Percentiles rank a stretch among this genome's conserved stretches.
Evolutionary conservation across 2,888 invertebrate species (phyloP).

Genomic region (Hyposoter dolosus): DNA sequence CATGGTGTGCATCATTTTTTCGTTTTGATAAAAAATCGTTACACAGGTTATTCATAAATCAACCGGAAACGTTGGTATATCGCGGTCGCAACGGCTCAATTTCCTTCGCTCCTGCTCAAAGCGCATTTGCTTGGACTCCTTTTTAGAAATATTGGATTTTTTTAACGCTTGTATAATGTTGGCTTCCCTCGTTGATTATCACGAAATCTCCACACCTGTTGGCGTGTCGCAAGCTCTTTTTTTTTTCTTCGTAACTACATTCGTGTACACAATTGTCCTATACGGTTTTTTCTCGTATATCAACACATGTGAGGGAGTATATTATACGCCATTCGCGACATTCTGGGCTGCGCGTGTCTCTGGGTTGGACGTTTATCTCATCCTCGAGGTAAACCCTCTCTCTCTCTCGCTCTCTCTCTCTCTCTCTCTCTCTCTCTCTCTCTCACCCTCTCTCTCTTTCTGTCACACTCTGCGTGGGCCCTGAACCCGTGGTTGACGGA

Average conservation of each 20-base stretch:
- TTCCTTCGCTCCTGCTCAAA: not conserved
- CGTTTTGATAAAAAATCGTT: not conserved
- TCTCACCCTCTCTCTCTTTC: constrained; percentile 41
- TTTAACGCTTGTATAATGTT: constrained; percentile 1
- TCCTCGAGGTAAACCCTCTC: constrained; percentile 48
- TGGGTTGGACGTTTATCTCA: constrained; percentile 64
- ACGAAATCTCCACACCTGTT: constrained; percentile 55
- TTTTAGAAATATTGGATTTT: constrained; percentile 12
- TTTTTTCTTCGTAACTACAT: constrained; percentile 11
- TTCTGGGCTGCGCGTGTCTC: constrained; percentile 50
- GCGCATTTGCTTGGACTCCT: too few species aligned
- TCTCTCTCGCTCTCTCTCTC: constrained; percentile 35
- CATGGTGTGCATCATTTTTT: not conserved
- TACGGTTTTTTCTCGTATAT: constrained; percentile 37
- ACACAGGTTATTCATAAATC: not conserved
- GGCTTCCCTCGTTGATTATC: constrained; percentile 17
- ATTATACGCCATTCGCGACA: constrained; percentile 45
- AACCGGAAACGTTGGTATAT: not conserved
- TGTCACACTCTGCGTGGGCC: not conserved
- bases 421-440: too few species aligned
- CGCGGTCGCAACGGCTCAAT: not conserved
- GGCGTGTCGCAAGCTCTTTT: constrained; percentile 20
- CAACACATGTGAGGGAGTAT: constrained; percentile 34
- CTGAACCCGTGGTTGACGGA: constrained; percentile 59
- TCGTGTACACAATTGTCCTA: constrained; percentile 39